Percentiles rank a stretch among this genome's conserved stretches.
Conservation (phyloP, 2,113 vertebrate species). For the Astatotilapia flaviijosephi region DNA sequence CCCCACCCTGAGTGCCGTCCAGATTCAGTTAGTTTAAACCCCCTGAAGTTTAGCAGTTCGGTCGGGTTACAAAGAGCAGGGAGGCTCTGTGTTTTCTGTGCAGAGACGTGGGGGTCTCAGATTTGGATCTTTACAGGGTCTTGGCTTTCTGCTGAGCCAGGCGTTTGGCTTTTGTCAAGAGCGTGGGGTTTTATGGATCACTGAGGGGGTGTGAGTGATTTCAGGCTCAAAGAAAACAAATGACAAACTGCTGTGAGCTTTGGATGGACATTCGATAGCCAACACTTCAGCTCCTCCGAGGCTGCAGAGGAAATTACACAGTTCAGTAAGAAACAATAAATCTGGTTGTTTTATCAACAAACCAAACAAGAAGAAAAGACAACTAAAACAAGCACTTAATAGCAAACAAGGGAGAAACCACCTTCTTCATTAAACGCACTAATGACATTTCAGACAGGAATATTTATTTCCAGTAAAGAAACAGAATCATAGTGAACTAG, state of each 20-base stretch:
- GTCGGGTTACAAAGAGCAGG: neutral
- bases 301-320: neutral
- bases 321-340: neutral
- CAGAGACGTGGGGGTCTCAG: neutral
- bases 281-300: neutral
- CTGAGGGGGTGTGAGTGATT: neutral
- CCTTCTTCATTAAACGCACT: neutral
- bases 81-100: neutral
- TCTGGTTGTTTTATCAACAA: neutral
- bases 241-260: neutral
- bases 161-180: neutral
- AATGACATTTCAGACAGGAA: neutral
- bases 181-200: neutral
- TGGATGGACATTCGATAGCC: neutral
- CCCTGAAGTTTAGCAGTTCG: neutral
- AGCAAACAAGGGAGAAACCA: neutral
- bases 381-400: neutral
- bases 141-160: neutral
- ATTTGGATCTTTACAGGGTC: neutral
- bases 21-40: slow-evolving; percentile 6
- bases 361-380: neutral
- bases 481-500: neutral
- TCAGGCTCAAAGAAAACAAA: slow-evolving; percentile 4
- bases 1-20: neutral
- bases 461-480: neutral